phyloP scores from a whole-genome alignment of 2,797 vertebrate genomes.

The Ambastaia sidthimunki region DNA sequence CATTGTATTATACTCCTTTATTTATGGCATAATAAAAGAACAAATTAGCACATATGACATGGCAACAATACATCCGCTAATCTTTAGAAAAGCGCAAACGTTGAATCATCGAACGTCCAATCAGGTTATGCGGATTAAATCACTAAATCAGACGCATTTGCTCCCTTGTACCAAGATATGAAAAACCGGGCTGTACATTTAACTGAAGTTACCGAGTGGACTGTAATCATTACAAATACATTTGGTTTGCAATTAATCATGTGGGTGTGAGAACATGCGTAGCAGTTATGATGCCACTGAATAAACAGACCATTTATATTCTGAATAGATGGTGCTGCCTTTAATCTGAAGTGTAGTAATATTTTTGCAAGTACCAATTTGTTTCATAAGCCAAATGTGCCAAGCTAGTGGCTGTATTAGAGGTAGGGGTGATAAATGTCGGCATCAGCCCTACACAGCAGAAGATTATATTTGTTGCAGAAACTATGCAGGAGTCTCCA shows the following conservation, averaged over 20 bases:
- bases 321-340: slow-evolving; percentile 56
- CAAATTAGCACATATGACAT: neutral
- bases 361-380: slow-evolving; percentile 56
- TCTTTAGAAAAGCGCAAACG: slow-evolving; percentile 14
- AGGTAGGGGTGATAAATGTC: slow-evolving; percentile 60
- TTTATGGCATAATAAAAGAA: slow-evolving; percentile 10
- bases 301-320: slow-evolving; percentile 63
- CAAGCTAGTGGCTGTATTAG: slow-evolving; percentile 45
- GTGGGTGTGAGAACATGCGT: slow-evolving; percentile 59
- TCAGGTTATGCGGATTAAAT: slow-evolving; percentile 24
- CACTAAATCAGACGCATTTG: slow-evolving; percentile 25
- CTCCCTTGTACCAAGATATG: neutral
- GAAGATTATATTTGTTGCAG: slow-evolving; percentile 46
- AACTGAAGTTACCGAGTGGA: slow-evolving; percentile 51
- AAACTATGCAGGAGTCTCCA: slow-evolving; percentile 6
- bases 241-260: slow-evolving; percentile 63
- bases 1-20: neutral
- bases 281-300: slow-evolving; percentile 55
- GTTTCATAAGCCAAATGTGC: slow-evolving; percentile 62
- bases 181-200: slow-evolving; percentile 14
- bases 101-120: neutral
- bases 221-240: slow-evolving; percentile 70
- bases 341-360: slow-evolving; percentile 67
- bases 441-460: slow-evolving; percentile 47
- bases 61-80: slow-evolving; percentile 1